Conservation (phyloP, 2,113 vertebrate genomes). For the Capreolus pygargus region DNA sequence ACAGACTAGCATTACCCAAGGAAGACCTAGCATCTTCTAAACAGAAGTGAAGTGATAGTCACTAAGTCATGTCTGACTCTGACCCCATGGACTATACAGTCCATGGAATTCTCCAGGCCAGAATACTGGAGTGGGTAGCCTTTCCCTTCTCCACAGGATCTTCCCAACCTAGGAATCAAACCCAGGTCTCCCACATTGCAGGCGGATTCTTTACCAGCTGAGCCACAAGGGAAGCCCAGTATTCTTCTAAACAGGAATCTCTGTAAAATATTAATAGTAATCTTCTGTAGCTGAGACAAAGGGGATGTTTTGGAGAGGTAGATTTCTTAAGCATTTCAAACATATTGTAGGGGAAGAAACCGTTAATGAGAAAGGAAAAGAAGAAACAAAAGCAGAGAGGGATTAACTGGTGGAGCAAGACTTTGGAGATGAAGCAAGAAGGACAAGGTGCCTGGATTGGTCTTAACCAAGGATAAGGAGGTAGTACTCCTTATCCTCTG, state of each 20-base stretch:
- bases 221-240: neutral
- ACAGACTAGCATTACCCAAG: neutral
- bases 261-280: neutral
- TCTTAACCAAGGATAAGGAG: neutral
- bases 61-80: neutral
- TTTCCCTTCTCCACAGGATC: neutral
- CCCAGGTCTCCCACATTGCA: neutral
- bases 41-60: neutral
- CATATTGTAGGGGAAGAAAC: neutral
- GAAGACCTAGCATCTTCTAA: neutral
- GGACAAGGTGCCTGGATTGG: neutral
- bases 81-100: neutral
- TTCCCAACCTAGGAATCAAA: neutral
- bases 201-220: neutral
- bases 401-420: neutral
- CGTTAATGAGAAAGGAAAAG: neutral
- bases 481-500: neutral
- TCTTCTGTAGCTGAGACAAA: neutral
- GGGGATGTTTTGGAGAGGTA: neutral
- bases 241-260: neutral
- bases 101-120: neutral
- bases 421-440: neutral
- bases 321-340: neutral
- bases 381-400: neutral
- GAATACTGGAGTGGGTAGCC: neutral